phyloP scores from a whole-genome alignment of 1,140 invertebrate genomes.

The Papilio aristodemus region DNA sequence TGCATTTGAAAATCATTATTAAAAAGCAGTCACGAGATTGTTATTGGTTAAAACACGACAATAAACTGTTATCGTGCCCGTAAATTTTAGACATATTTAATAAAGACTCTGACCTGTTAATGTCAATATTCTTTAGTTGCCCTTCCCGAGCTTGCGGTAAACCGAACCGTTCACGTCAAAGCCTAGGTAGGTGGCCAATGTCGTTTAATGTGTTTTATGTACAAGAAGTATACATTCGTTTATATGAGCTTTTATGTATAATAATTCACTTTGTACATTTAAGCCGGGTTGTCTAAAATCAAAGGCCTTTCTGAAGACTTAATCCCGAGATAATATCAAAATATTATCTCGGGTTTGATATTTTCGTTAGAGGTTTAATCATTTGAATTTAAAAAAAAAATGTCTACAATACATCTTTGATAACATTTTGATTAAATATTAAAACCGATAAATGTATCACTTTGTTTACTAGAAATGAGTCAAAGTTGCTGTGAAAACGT shows the following conservation, averaged over 20 bases:
- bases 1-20: too few species aligned
- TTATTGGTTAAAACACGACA: too few species aligned
- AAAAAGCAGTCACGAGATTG: too few species aligned
- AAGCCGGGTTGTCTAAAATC: not conserved
- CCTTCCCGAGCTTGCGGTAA: not conserved
- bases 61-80: too few species aligned
- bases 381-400: too few species aligned
- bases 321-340: not conserved
- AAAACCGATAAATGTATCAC: too few species aligned
- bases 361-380: not conserved
- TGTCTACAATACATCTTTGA: not conserved
- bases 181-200: not conserved
- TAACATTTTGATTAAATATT: not conserved
- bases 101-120: conserved; percentile 1
- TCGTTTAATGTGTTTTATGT: not conserved
- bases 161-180: not conserved
- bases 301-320: not conserved
- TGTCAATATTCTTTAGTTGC: not conserved
- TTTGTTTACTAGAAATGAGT: too few species aligned
- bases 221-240: not conserved
- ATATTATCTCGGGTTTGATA: not conserved
- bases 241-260: not conserved
- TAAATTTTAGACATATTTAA: not conserved
- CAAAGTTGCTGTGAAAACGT: too few species aligned
- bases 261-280: not conserved